Evolutionary conservation across 2,113 vertebrate genomes (phyloP), one percentile per base, ranked within the genome.

Genomic region (Trematomus loennbergii): DNA sequence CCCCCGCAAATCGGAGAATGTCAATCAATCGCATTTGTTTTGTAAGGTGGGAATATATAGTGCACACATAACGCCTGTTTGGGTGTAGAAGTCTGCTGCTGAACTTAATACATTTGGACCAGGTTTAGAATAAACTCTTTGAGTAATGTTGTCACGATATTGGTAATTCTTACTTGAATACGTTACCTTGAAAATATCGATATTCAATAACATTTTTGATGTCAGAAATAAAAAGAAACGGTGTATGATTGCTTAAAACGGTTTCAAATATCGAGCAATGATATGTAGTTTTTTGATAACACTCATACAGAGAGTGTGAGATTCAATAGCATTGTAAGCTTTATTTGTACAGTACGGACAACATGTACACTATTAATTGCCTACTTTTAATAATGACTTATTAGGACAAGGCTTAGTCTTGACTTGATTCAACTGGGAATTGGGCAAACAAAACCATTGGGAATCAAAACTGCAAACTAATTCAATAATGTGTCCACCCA

Each of bases 21-120:
- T 88, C 83, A 87, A 77, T 88, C 82, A 82, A 58, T 63, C 68
- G 61, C 58, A 63, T 45, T 79, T 69, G n/a, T 69, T 49, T 54
- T 48, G 64, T 55, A 55, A 79, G n/a, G 36, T 48, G 20, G 63
- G 17, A 46, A n/a, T 71, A 45, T 72, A 55, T 12, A 52, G 40
- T 40, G 48, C 22, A 48, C 43, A 68, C 2, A 82, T 20, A 63
- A 10, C 0, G 10, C 62, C 7, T 22, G 33, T 25, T 11, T 15
- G 45, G 17, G 25, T 36, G 18, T 5, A 13, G 45, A 69, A 8
- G 18, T 70, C 66, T 57, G 48, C n/a, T 9, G 17, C 45, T 20
- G 15, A 53, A 62, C 5, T 0, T 2, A 29, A 2, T 10, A 20
- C 22, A 40, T 33, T 16, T 20, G 29, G 12, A 3, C 53, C 62